Percentiles rank a stretch among this genome's conserved stretches.
These are phyloP conservation scores for Festucalex cinctus DNA, from an alignment of 2,113 vertebrate species.

Conservation along the genomic window DNA sequence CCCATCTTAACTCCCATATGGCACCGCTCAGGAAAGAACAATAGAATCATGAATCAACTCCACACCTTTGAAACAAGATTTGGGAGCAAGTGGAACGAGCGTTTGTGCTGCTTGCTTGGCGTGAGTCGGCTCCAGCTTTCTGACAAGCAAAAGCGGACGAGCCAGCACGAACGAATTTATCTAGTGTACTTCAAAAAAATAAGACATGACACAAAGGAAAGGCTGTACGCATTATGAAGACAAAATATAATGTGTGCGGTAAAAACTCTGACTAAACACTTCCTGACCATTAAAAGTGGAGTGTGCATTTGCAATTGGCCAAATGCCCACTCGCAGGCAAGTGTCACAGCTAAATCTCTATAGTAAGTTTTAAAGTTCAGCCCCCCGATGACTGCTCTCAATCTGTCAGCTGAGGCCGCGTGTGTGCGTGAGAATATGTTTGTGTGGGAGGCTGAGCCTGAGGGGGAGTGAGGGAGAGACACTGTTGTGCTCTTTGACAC, in stretches of 20 bases:
- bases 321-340: slow-evolving; percentile 34
- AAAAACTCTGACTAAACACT: slow-evolving; percentile 26
- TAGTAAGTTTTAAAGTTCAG: slow-evolving; percentile 66
- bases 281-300: slow-evolving; percentile 29
- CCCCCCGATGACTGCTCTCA: slow-evolving; percentile 68
- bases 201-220: slow-evolving; percentile 12
- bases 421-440: slow-evolving; percentile 6
- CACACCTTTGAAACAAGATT: slow-evolving; percentile 64
- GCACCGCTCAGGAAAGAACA: slow-evolving; percentile 51
- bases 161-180: slow-evolving; percentile 37
- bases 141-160: slow-evolving; percentile 33
- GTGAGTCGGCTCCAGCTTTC: slow-evolving; percentile 45
- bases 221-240: not conserved
- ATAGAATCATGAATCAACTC: slow-evolving; percentile 51
- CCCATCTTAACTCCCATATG: slow-evolving; percentile 60
- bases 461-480: slow-evolving; percentile 26
- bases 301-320: slow-evolving; percentile 34
- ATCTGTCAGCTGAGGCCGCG: slow-evolving; percentile 64
- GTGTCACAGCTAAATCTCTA: slow-evolving; percentile 46
- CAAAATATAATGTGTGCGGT: slow-evolving; percentile 1
- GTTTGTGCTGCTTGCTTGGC: slow-evolving; percentile 35
- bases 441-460: slow-evolving; percentile 51
- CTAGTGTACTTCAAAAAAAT: slow-evolving; percentile 31
- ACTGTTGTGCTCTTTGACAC: slow-evolving; percentile 38
- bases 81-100: slow-evolving; percentile 42